phyloP scores from a whole-genome alignment of 2,113 vertebrate genomes.

The Podarcis raffonei region DNA sequence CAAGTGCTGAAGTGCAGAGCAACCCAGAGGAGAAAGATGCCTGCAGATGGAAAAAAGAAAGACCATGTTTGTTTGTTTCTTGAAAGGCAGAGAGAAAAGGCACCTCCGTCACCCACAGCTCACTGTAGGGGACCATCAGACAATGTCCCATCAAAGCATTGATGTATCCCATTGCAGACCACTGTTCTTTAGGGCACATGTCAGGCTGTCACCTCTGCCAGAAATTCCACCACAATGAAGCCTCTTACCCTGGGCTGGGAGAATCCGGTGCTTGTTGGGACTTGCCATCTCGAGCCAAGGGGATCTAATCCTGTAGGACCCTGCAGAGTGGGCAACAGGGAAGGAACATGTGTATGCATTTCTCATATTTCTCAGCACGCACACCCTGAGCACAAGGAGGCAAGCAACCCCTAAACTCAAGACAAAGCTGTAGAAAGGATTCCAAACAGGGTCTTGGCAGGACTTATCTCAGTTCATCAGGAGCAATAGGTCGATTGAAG shows the following conservation, averaged over 20 bases:
- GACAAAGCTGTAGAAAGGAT: too few species aligned
- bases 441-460: too few species aligned
- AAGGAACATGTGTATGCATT: neutral
- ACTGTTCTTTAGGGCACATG: neutral
- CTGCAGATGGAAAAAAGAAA: conserved; percentile 1
- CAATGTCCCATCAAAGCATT: neutral
- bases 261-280: rapidly evolving
- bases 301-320: rapidly evolving
- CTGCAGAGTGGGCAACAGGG: neutral
- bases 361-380: neutral
- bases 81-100: neutral
- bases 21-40: conserved; percentile 48
- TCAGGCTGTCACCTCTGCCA: neutral
- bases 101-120: neutral
- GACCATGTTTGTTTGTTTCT: neutral
- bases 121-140: too few species aligned
- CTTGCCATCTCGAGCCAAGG: conserved; percentile 39
- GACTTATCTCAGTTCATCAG: too few species aligned
- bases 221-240: too few species aligned
- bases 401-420: neutral
- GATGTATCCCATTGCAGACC: neutral
- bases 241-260: neutral
- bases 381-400: neutral
- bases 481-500: too few species aligned
- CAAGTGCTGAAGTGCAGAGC: neutral